A percentile compares a stretch with the other conserved stretches of the same genome.
phyloP scores from a whole-genome alignment of 2,113 vertebrate genomes.

The Glaucomys volans region DNA sequence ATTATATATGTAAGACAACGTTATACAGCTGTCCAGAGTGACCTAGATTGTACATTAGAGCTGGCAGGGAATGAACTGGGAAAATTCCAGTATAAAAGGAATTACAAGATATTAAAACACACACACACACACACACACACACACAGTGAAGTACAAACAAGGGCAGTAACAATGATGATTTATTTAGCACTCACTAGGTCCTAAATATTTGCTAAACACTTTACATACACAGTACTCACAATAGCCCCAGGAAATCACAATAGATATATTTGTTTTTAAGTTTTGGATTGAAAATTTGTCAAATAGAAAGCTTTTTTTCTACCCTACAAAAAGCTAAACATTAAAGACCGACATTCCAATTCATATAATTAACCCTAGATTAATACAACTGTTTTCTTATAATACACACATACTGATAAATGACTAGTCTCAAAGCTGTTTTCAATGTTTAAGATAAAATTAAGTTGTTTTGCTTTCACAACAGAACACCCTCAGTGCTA shows the following conservation, averaged over 20 bases:
- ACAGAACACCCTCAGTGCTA: constrained; percentile 88
- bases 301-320: constrained; percentile 84
- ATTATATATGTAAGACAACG: constrained; percentile 37
- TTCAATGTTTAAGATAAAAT: constrained; percentile 85
- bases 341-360: constrained; percentile 85
- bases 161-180: constrained; percentile 67
- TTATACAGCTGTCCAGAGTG: constrained; percentile 28
- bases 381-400: constrained; percentile 85
- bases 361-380: constrained; percentile 87
- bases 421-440: constrained; percentile 85
- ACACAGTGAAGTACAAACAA: constrained; percentile 53
- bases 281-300: constrained; percentile 83
- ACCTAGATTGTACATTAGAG: constrained; percentile 11
- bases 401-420: constrained; percentile 83
- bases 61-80: neutral
- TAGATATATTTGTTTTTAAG: constrained; percentile 79
- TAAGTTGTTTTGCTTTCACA: constrained; percentile 84
- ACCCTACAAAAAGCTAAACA: constrained; percentile 82
- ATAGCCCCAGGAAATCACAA: constrained; percentile 76
- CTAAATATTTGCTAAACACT: constrained; percentile 65
- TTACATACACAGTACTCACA: constrained; percentile 68
- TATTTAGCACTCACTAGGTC: constrained; percentile 76
- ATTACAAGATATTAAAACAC: constrained; percentile 39
- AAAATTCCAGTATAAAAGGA: constrained; percentile 45
- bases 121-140: too few species aligned